Evolutionary conservation across 2,888 invertebrate genomes (phyloP).

Genomic region (Beris chalybata): DNA sequence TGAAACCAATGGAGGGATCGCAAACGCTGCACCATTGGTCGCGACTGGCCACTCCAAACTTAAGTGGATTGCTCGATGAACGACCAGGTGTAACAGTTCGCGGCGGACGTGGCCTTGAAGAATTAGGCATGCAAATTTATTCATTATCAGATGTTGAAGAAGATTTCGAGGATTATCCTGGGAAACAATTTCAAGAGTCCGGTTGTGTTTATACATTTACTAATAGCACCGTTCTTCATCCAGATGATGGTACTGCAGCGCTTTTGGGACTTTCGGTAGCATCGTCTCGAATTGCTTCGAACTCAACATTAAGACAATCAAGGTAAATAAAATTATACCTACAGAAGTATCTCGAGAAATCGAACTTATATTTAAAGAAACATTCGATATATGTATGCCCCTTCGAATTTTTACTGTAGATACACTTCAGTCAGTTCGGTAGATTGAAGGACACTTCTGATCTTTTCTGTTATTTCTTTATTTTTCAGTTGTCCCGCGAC

Average conservation of each 20-base stretch:
- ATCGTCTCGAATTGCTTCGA: conserved; percentile 70
- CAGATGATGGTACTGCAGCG: conserved; percentile 75
- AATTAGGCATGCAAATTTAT: conserved; percentile 70
- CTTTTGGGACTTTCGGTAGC: conserved; percentile 65
- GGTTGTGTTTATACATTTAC: conserved; percentile 84
- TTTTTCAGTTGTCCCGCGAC: conserved; percentile 53
- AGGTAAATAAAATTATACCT: conserved; percentile 47
- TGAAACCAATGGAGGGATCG: conserved; percentile 92
- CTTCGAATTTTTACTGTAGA: conserved; percentile 3
- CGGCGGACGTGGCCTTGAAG: conserved; percentile 74
- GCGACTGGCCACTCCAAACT: conserved; percentile 88
- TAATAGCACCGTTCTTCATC: conserved; percentile 85
- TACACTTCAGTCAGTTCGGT: neutral
- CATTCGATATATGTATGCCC: neutral
- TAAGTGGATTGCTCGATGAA: conserved; percentile 87
- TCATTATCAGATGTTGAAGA: conserved; percentile 73
- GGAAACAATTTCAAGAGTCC: conserved; percentile 74
- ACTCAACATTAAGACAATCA: conserved; percentile 60
- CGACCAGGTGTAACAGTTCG: conserved; percentile 87
- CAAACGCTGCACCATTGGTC: conserved; percentile 94
- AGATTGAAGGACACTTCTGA: neutral
- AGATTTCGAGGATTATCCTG: conserved; percentile 69
- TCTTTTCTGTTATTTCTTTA: conserved; percentile 3
- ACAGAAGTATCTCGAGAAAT: too few relatives aligned
- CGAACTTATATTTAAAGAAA: too few relatives aligned